phyloP scores from a whole-genome alignment of 2,888 invertebrate genomes.

The Coenonympha arcania region DNA sequence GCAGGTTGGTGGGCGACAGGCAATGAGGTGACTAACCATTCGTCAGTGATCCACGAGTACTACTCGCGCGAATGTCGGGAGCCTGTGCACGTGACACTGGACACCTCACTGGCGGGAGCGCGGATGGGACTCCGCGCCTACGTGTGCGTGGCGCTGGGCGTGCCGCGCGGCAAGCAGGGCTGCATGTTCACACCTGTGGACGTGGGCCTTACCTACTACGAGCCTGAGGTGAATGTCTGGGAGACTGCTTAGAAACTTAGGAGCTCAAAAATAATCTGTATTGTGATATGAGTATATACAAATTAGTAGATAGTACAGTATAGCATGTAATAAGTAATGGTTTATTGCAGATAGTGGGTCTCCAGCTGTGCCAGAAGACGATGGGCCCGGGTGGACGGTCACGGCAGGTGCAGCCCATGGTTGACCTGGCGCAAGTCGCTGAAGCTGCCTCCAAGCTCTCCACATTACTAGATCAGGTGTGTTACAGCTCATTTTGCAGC shows the following conservation, averaged over 20 bases:
- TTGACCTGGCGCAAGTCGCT: constrained; percentile 82
- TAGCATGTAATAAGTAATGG: background rate
- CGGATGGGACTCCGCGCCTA: constrained; percentile 96
- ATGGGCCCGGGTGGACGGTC: constrained; percentile 73
- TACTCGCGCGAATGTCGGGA: constrained; percentile 95
- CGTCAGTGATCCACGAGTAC: constrained; percentile 97
- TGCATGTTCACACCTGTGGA: constrained; percentile 97
- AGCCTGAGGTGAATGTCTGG: constrained; percentile 81
- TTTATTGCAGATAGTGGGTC: constrained; percentile 73
- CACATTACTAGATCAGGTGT: constrained; percentile 79
- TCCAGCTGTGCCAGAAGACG: constrained; percentile 89
- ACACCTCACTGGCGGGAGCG: constrained; percentile 89
- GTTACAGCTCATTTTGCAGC: no score
- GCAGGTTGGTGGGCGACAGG: constrained; percentile 98
- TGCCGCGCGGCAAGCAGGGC: constrained; percentile 93
- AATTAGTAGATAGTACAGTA: no score
- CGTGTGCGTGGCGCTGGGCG: constrained; percentile 92
- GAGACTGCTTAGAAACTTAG: no score
- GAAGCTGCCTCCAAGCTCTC: constrained; percentile 87
- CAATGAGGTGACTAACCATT: constrained; percentile 96
- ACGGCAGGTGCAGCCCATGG: constrained; percentile 79
- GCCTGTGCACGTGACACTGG: constrained; percentile 96
- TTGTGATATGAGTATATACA: no score
- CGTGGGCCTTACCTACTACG: constrained; percentile 90
- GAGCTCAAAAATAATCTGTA: no score